These are phyloP conservation scores for Homalodisca vitripennis DNA, from an alignment of 1,140 invertebrate species.

Conservation along the genomic window DNA sequence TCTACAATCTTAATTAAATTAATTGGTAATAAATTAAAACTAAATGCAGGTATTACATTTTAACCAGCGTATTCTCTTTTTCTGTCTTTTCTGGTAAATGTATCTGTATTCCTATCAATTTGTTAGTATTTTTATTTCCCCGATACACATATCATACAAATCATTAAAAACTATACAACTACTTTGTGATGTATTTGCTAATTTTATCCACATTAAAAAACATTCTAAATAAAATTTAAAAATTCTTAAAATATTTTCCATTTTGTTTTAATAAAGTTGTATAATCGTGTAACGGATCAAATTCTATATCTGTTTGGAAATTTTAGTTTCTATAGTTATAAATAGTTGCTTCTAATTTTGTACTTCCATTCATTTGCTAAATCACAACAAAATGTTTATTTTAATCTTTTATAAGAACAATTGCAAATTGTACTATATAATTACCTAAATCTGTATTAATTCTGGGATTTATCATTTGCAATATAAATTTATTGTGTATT, in stretches of 20 bases:
- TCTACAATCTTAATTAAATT: conserved; percentile 27
- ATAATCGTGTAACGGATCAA: conserved; percentile 29
- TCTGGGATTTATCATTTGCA: conserved; percentile 13
- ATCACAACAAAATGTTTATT: conserved; percentile 22
- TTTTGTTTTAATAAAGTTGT: conserved; percentile 21
- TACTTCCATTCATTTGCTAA: conserved; percentile 28
- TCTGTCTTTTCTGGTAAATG: conserved; percentile 16
- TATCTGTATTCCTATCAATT: conserved; percentile 29
- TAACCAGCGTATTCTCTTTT: conserved; percentile 23
- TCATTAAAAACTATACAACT: too few relatives aligned
- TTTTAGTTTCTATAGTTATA: conserved; percentile 29
- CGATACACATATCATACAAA: too few relatives aligned
- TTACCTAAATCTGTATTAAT: conserved; percentile 26
- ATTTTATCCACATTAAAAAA: too few relatives aligned
- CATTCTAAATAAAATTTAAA: too few relatives aligned
- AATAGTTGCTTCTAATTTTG: conserved; percentile 31
- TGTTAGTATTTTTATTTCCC: too few relatives aligned
- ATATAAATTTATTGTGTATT: conserved; percentile 31
- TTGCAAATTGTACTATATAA: conserved; percentile 26
- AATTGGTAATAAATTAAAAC: conserved; percentile 31
- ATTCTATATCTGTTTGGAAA: conserved; percentile 21
- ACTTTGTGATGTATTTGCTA: too few relatives aligned
- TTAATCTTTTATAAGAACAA: conserved; percentile 30
- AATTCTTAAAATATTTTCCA: too few relatives aligned
- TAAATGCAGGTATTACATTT: conserved; percentile 29